Base-by-base conservation (phyloP, 1,140 invertebrate species). In the Polypedilum pembai region DNA sequence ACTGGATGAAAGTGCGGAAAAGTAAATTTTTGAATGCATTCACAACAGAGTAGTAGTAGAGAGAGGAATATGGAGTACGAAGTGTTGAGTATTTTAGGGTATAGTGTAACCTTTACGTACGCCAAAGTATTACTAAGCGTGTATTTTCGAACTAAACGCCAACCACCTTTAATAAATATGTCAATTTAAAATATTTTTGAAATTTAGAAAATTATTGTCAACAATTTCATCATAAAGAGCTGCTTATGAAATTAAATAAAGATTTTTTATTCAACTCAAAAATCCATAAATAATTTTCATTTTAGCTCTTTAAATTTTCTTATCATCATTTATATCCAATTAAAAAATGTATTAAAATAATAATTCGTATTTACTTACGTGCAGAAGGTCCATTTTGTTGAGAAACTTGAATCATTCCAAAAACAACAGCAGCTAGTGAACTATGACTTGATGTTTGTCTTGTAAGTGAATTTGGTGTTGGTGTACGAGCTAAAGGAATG, bases 381-480 rank as follows among this genome's bases (percentile, higher is more conserved):
- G 83, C 84, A 74, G 83, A 86, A 86, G 74, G 85, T 84, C 21
- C 90, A 84, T 40, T 88, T 88, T 77, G 90, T 86, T 15, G 93
- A 8, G 65, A 18, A 5, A 69, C 92, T 80, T 91, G 89, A 76
- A 92, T 87, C 86, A 95, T 92, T 56, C 91, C 92, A 80, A 93
- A 95, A 4, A 96, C 93, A 33, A 95, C 92, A 12, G 92, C 92
- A 18, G 92, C 92, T 73, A 95, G 86, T 77, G 88, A 90, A 77
- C 90, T 91, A 78, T 92, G 90, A 77, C 88, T 89, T 76, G 88
- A 90, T 0, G 89, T 87, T 77, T 91, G 89, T 2, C 90, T 83
- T 21, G 85, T 84, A 76, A 89, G 85, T 41, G 84, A 83, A 21
- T 21, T 69, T 21, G 65, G 65, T 10, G 65, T 69, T 0, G 81